phyloP scores from a whole-genome alignment of 2,888 invertebrate genomes.

The Thereva unica region DNA sequence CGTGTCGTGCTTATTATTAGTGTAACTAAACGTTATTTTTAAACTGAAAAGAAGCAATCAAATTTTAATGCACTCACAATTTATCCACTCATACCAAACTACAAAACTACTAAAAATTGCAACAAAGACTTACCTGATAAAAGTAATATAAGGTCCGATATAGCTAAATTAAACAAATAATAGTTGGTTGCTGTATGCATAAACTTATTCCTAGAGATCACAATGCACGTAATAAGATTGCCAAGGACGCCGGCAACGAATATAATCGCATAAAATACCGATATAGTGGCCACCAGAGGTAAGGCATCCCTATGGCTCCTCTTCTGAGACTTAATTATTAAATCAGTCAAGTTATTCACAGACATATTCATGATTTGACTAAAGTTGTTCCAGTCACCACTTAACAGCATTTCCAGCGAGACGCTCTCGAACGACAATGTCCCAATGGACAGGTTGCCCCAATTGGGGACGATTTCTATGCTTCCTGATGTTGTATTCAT shows the following conservation, averaged over 20 bases:
- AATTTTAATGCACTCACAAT: too few relatives aligned
- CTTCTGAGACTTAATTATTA: conserved; percentile 40
- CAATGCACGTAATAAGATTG: conserved; percentile 82
- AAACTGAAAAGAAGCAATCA: too few relatives aligned
- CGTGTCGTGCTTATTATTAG: too few relatives aligned
- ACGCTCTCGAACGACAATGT: conserved; percentile 39
- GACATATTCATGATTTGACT: conserved; percentile 54
- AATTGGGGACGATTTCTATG: neutral
- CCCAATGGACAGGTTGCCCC: conserved; percentile 36
- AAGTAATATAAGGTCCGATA: conserved; percentile 79
- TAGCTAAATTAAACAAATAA: conserved; percentile 83
- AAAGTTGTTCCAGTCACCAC: conserved; percentile 53
- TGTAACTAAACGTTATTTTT: too few relatives aligned
- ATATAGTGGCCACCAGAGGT: conserved; percentile 61
- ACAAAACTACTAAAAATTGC: neutral
- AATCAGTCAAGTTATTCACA: conserved; percentile 50
- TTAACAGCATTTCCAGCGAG: conserved; percentile 45
- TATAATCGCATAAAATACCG: conserved; percentile 67
- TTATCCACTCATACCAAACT: too few relatives aligned
- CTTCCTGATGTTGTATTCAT: too few relatives aligned
- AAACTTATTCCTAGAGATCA: conserved; percentile 78
- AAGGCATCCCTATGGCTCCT: conserved; percentile 44
- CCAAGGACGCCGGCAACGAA: conserved; percentile 76
- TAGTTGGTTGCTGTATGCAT: conserved; percentile 84
- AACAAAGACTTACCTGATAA: conserved; percentile 64